These are phyloP conservation scores for Ranitomeya imitator DNA, from an alignment of 2,113 vertebrate species.

Conservation along the genomic window DNA sequence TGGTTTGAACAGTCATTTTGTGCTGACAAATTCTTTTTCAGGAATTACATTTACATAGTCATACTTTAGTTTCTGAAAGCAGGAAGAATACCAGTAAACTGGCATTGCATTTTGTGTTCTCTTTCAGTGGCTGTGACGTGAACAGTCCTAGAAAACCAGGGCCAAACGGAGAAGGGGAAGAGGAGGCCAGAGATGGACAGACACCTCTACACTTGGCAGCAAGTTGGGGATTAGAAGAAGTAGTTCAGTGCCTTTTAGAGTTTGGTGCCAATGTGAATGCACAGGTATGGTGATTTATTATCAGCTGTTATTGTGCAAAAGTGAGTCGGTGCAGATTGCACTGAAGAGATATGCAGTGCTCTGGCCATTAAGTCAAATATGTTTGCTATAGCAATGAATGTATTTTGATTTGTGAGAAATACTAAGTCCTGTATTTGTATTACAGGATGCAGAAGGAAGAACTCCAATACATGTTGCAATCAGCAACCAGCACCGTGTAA, in stretches of 20 bases:
- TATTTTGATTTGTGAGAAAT: background rate
- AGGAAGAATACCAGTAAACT: background rate
- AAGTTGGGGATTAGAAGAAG: slow-evolving; percentile 93
- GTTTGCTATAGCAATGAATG: background rate
- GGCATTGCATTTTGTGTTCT: background rate
- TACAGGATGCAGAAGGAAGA: slow-evolving; percentile 92
- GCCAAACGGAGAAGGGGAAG: slow-evolving; percentile 90
- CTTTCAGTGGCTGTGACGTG: slow-evolving; percentile 88
- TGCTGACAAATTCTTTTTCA: background rate
- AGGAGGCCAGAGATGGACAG: slow-evolving; percentile 94
- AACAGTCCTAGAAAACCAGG: slow-evolving; percentile 90
- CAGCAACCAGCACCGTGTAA: slow-evolving; percentile 91
- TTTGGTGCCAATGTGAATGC: slow-evolving; percentile 83
- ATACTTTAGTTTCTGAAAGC: background rate
- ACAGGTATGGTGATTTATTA: slow-evolving; percentile 29
- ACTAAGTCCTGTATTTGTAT: background rate
- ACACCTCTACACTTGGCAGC: slow-evolving; percentile 91
- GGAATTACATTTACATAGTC: background rate
- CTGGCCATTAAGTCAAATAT: background rate
- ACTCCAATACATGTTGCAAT: slow-evolving; percentile 93
- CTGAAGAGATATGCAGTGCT: background rate
- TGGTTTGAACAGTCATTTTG: no score
- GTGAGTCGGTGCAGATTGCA: no score
- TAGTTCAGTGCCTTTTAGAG: slow-evolving; percentile 95
- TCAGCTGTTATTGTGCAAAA: background rate